These are phyloP conservation scores for Isurus oxyrinchus DNA, from an alignment of 2,113 vertebrate genomes.

Conservation along the genomic window DNA sequence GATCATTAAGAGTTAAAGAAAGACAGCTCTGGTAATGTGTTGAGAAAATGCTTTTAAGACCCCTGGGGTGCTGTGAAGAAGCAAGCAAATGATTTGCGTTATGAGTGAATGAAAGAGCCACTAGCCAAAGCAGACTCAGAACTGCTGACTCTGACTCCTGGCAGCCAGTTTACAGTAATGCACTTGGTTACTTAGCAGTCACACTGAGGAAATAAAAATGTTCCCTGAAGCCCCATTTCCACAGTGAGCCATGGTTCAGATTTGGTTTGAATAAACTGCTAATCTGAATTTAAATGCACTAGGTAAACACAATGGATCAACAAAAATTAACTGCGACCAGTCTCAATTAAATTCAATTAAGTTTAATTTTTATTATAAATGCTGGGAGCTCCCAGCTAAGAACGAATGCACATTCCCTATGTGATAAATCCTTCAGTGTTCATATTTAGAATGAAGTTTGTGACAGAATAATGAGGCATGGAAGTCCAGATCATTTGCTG, in stretches of 20 bases:
- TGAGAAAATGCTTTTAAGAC: constrained; percentile 34
- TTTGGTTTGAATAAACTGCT: constrained; percentile 24
- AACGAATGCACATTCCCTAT: background rate
- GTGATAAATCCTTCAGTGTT: background rate
- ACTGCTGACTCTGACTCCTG: constrained; percentile 25
- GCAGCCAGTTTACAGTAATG: constrained; percentile 18
- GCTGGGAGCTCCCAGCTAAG: background rate
- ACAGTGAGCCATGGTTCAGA: background rate
- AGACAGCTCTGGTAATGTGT: background rate
- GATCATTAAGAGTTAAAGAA: constrained; percentile 29
- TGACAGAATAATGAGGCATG: background rate
- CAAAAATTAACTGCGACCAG: constrained; percentile 5
- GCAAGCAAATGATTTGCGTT: constrained; percentile 46
- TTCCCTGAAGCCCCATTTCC: constrained; percentile 33
- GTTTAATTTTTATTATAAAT: background rate
- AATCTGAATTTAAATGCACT: constrained; percentile 23
- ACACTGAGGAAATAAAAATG: constrained; percentile 27
- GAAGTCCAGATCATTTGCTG: background rate
- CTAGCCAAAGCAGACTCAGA: constrained; percentile 31
- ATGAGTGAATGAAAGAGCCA: constrained; percentile 39
- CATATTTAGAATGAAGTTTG: background rate
- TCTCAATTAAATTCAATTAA: constrained; percentile 23
- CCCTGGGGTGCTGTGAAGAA: constrained; percentile 42
- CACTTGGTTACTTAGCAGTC: constrained; percentile 36
- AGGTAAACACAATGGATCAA: background rate